Base-by-base conservation (phyloP, 2,888 invertebrate genomes). In the Erpobdella octoculata region DNA sequence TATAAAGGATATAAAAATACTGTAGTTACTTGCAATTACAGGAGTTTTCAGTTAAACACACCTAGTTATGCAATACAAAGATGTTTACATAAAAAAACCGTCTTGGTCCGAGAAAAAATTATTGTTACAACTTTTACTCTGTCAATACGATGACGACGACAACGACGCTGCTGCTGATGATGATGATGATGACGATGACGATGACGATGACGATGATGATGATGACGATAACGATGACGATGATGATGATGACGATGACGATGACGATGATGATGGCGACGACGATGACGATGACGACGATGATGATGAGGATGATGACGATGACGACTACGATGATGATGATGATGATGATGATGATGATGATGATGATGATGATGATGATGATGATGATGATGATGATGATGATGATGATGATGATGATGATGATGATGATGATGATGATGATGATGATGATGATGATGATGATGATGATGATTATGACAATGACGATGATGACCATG, bases 251-350 rank as follows among this genome's bases (percentile, higher is more conserved):
- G 9, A 21, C 18, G 9, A 21, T 21, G 59, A 58, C 25, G 59
- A 21, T 58, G 59, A 58, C 21, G 59, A 64, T 12, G 31, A 64
- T 21, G 65, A 64, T 31, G 65, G 21, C 35, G 36, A 38, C 3
- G 38, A 67, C 46, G 38, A 67, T 53, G 46, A 67, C 2, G 46
- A 46, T 53, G 8, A 2, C 33, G 31, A 68, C 9, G 53, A 4
- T 25, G 48, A 68, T 25, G 53, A 68, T 48, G 53, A 68, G 18
- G 12, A 48, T 28, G 28, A 28, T 68, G 53, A 48, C 53, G 53
- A 70, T 61, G 36, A 61, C n/a, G 18, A 70, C 28, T 35, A 71
- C 38, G 64, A 64, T 65, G 41, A 38, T 71, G 65, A 71, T 71
- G 8, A 31, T 41, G 48, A 65, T 66, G 48, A 65, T 31, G 48